Evolutionary conservation across 2,888 invertebrate species (phyloP), one percentile per base, ranked within the genome.

Genomic region (Thera obeliscata): DNA sequence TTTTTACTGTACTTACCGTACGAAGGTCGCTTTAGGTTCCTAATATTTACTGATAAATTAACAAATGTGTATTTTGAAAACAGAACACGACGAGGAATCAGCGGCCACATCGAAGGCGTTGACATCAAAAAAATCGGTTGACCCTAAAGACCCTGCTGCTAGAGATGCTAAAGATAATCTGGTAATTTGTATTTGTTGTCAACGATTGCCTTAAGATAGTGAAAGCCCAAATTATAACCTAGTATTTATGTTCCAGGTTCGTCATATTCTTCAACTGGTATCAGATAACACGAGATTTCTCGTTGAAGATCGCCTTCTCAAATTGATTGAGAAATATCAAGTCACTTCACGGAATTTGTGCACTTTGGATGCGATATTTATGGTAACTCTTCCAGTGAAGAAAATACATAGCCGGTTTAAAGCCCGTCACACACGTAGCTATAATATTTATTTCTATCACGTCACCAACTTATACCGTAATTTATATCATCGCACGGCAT

Each of bases 281-380:
- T 95, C 96, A 0, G 95, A 96, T 78, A 95, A 96, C 69, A 95
- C 96, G 0, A 96, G 96, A 6, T 97, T 97, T 86, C 86, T 97
- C 41, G 94, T 97, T 0, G 97, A 97, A 84, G 95, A 96, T 70
- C 94, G 95, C 61, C 83, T 97, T 11, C 87, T 95, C 11, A 90
- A 91, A 64, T 93, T 97, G 22, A 90, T 97, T 3, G 91, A 94
- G 66, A 95, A 95, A n/a, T 95, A 95, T 77, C 87, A 94, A 6
- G 86, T 94, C 22, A 87, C 94, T 41, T 95, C 97, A 56, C 94
- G 95, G 78, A 94, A 95, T 66, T 87, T 97, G n/a, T 95, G 97
- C 67, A 95, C 95, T 61, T 88, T 97, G 62, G 97, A 97, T 79
- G 96, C 96, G 71, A 96, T 97, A 71, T 97, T 97, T 85, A 94